phyloP scores from a whole-genome alignment of 2,113 vertebrate species.

The Channa argus region DNA sequence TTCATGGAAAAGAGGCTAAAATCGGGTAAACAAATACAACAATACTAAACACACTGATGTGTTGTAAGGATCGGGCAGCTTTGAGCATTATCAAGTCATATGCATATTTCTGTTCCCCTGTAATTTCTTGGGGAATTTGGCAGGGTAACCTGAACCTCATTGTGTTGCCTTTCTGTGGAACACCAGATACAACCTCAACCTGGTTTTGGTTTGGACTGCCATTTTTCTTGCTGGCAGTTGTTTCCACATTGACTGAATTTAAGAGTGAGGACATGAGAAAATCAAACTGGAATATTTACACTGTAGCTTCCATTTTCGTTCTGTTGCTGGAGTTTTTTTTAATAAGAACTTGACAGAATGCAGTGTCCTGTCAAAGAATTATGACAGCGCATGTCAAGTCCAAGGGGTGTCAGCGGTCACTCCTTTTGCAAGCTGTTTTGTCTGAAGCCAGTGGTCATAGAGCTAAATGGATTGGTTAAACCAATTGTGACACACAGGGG shows the following conservation, averaged over 20 bases:
- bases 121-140: constrained; percentile 70
- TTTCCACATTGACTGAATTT: constrained; percentile 69
- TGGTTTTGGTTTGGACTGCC: constrained; percentile 71
- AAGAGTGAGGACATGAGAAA: constrained; percentile 57
- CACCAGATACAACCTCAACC: constrained; percentile 70
- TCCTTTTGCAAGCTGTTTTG: constrained; percentile 27
- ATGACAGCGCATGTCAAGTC: constrained; percentile 46
- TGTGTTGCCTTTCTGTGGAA: constrained; percentile 71
- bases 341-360: constrained; percentile 65
- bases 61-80: constrained; percentile 50
- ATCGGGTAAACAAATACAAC: constrained; percentile 69
- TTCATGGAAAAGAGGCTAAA: constrained; percentile 63
- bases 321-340: constrained; percentile 68
- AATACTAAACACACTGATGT: constrained; percentile 44
- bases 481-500: constrained; percentile 31
- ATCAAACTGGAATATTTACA: constrained; percentile 64
- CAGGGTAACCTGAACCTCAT: constrained; percentile 76
- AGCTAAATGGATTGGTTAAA: constrained; percentile 55
- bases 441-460: constrained; percentile 28
- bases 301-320: constrained; percentile 53
- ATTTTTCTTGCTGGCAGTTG: constrained; percentile 76
- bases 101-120: constrained; percentile 55
- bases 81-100: constrained; percentile 47
- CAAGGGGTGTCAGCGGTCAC: constrained; percentile 53
- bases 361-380: constrained; percentile 48